Evolutionary conservation across 2,888 invertebrate species (phyloP).

Genomic region (Ectemnius cavifrons): DNA sequence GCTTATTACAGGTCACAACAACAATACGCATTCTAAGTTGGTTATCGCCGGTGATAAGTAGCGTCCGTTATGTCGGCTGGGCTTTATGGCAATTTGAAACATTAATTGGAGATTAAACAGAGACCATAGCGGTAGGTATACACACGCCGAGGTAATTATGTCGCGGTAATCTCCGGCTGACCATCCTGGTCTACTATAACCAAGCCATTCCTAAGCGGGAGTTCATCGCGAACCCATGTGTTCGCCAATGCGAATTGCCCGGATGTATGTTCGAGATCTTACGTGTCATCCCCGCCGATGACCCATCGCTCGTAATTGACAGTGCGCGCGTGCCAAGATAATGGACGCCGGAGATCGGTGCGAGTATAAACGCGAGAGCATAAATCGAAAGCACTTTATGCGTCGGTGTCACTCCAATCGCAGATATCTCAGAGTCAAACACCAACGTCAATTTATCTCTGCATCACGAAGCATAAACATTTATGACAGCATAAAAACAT

Average conservation of each 20-base stretch:
- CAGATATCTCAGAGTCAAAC: neutral
- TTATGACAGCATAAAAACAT: neutral
- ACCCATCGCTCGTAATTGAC: slow-evolving; percentile 63
- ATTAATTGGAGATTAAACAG: slow-evolving; percentile 77
- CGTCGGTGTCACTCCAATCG: slow-evolving; percentile 12
- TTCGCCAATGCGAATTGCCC: slow-evolving; percentile 60
- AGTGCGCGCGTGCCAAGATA: slow-evolving; percentile 57
- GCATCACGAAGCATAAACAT: neutral
- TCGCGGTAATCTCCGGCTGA: slow-evolving; percentile 74
- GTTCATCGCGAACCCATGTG: slow-evolving; percentile 63
- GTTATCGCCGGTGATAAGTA: slow-evolving; percentile 72
- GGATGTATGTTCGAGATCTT: slow-evolving; percentile 22
- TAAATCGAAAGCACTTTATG: slow-evolving; percentile 33
- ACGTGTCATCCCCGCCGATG: slow-evolving; percentile 49
- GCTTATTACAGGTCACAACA: no score
- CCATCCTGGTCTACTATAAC: slow-evolving; percentile 68
- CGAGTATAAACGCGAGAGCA: slow-evolving; percentile 42
- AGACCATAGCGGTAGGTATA: slow-evolving; percentile 62
- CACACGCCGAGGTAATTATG: slow-evolving; percentile 71
- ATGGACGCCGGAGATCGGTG: slow-evolving; percentile 52
- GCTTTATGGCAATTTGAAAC: slow-evolving; percentile 75
- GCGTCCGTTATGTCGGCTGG: slow-evolving; percentile 68
- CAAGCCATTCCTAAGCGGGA: slow-evolving; percentile 64
- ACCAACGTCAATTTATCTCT: no score
- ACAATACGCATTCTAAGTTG: slow-evolving; percentile 36